Base-by-base conservation (phyloP, 1,140 invertebrate species). In the Euura lappo region DNA sequence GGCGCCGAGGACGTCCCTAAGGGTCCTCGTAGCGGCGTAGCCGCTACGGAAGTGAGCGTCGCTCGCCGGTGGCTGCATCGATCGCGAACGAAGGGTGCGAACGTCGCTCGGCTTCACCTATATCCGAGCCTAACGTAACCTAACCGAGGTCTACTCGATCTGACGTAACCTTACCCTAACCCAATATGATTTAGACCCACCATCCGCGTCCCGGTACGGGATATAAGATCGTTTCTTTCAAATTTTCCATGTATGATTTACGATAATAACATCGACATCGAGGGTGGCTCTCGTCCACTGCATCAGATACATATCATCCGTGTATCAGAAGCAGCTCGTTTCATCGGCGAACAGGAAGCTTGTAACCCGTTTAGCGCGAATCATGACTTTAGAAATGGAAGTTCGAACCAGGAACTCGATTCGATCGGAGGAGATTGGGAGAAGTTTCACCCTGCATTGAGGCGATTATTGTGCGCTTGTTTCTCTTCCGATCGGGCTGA, bases 1-100 rank as follows among this genome's bases (percentile, higher is more conserved):
- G 51, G 3, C 51, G 28, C 28, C 28, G 51, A 60, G 6, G 6
- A 60, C 51, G 51, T 3, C 51, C 51, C 51, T 60, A 60, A 60
- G 51, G 51, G 51, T 60, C 51, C 51, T 60, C 51, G 51, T 60
- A 2, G 51, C 51, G 51, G 51, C 51, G 51, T 60, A 3, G 51
- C 51, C 51, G 4, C 4, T n/a, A 60, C 51, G 51, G 51, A 60
- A 60, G 13, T 60, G 51, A 60, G 13, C 51, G 51, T 60, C 51
- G 51, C 51, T 60, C 51, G 51, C 51, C 51, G 51, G 8, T 60
- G 51, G 51, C 51, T 60, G 51, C 51, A 60, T 60, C 51, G 51
- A 60, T 60, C 51, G 51, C 51, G 6, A 60, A 60, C 51, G 51
- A 60, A 60, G 51, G 51, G 51, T 11, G 51, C 3, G 51, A 60